phyloP scores from a whole-genome alignment of 2,797 vertebrate genomes.

The Decapterus maruadsi region DNA sequence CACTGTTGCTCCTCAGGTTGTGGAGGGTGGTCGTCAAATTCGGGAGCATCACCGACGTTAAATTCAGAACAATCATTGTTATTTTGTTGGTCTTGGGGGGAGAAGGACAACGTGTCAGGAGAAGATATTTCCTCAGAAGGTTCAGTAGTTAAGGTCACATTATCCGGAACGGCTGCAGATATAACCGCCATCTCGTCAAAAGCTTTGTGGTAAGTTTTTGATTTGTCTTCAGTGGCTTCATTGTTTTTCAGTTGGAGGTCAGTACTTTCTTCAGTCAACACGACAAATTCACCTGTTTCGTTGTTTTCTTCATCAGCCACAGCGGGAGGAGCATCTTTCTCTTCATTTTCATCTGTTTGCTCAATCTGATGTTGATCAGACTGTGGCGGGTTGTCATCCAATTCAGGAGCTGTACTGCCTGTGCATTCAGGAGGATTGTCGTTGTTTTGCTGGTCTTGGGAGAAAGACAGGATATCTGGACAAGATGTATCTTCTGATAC shows the following conservation, averaged over 20 bases:
- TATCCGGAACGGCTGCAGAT: not conserved
- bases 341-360: no score
- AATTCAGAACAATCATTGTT: not conserved
- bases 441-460: no score
- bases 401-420: no score
- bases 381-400: no score
- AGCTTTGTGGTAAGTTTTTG: not conserved
- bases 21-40: no score
- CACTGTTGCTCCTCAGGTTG: no score
- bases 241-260: not conserved
- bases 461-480: no score
- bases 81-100: constrained; percentile 25
- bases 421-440: no score
- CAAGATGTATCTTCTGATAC: no score
- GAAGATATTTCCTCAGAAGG: constrained; percentile 7
- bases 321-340: no score
- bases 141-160: not conserved
- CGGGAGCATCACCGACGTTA: not conserved
- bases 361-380: no score
- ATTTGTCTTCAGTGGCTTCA: not conserved
- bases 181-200: not conserved
- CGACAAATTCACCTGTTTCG: not conserved
- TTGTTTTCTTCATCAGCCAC: not conserved
- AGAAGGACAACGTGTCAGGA: not conserved
- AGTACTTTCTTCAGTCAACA: constrained; percentile 4